These are phyloP conservation scores for Cephus spinipes DNA, from an alignment of 2,888 invertebrate genomes.

Conservation along the genomic window DNA sequence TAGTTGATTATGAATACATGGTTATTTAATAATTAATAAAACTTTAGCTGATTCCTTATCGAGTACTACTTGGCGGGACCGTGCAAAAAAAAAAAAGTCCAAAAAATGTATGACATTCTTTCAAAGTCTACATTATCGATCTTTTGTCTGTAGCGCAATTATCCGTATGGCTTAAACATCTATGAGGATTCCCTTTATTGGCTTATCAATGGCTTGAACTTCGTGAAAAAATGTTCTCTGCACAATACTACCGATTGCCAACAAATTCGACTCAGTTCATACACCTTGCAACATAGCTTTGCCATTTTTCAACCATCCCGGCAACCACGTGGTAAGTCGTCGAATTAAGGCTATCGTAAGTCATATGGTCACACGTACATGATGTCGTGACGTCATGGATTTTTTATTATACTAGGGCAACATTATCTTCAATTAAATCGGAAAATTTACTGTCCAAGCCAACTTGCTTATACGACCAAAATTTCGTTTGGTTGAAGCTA, in stretches of 20 bases:
- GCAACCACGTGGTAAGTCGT: constrained; percentile 65
- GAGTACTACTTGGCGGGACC: too few relatives aligned
- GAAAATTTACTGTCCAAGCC: too few relatives aligned
- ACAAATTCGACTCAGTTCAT: constrained; percentile 65
- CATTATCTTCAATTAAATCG: too few relatives aligned
- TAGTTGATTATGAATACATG: too few relatives aligned
- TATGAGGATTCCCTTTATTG: constrained; percentile 85
- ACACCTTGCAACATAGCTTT: constrained; percentile 61
- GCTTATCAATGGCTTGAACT: constrained; percentile 70
- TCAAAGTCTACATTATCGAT: background rate
- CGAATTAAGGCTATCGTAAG: background rate
- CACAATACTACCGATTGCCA: constrained; percentile 69
- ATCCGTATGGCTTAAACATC: constrained; percentile 69
- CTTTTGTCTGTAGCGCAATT: background rate
- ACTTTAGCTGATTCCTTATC: too few relatives aligned
- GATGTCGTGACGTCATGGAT: background rate
- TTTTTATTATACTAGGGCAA: background rate
- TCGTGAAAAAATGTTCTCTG: constrained; percentile 73
- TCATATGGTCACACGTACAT: background rate
- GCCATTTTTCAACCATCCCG: constrained; percentile 70
- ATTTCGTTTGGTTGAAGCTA: too few relatives aligned
- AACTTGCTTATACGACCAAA: too few relatives aligned
- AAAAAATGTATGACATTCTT: too few relatives aligned
- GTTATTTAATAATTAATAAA: too few relatives aligned
- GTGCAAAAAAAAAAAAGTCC: too few relatives aligned